Percentiles rank a stretch among this genome's conserved stretches.
phyloP scores from a whole-genome alignment of 1,140 invertebrate genomes.

The Zaprionus tsacasi region DNA sequence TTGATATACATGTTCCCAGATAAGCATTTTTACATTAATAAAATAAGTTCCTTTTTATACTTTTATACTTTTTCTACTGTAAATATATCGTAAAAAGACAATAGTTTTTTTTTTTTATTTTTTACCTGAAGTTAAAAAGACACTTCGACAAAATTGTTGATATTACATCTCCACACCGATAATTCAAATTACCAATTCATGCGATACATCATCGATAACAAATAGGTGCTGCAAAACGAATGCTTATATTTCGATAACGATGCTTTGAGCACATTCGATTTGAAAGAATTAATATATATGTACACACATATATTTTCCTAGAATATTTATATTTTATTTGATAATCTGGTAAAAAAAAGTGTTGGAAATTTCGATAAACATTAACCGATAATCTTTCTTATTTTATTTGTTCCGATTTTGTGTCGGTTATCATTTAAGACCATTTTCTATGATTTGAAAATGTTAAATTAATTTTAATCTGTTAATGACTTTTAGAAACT shows the following conservation, averaged over 20 bases:
- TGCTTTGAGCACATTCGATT: too few species aligned
- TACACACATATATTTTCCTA: too few species aligned
- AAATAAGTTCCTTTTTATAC: background rate
- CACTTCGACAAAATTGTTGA: slow-evolving; percentile 8
- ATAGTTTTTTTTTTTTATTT: background rate
- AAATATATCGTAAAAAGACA: background rate
- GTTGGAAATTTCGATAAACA: too few species aligned
- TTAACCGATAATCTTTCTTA: too few species aligned
- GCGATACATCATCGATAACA: slow-evolving; percentile 2
- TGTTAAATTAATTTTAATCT: background rate
- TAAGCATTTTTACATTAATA: background rate
- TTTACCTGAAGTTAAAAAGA: slow-evolving; percentile 6
- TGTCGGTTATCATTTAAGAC: too few species aligned
- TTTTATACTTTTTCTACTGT: background rate
- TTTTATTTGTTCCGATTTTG: too few species aligned
- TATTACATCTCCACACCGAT: background rate
- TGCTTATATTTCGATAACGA: too few species aligned
- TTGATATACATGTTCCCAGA: background rate
- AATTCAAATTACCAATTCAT: background rate
- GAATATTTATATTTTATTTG: too few species aligned
- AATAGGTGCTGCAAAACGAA: background rate
- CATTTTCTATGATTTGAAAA: too few species aligned
- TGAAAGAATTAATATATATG: too few species aligned
- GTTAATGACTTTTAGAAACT: too few species aligned
- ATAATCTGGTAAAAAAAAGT: too few species aligned